Evolutionary conservation across 1,140 invertebrate species (phyloP).

Genomic region (Caenorhabditis tropicalis): DNA sequence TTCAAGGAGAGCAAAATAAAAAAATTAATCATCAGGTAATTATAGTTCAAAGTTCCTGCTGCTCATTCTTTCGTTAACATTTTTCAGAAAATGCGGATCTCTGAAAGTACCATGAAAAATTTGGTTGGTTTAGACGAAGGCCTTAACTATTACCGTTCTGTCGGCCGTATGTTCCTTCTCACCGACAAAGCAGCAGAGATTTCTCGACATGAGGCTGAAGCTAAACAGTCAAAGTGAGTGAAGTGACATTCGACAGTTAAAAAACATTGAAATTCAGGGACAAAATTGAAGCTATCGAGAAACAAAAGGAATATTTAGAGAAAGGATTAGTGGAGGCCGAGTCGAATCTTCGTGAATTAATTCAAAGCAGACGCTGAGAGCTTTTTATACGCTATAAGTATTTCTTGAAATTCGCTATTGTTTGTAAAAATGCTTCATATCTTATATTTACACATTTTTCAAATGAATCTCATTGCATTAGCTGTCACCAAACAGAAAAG

Average conservation of each 20-base stretch:
- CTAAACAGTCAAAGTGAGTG: constrained; percentile 42
- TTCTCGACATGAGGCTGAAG: constrained; percentile 23
- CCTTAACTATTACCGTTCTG: constrained; percentile 39
- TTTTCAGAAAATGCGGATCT: constrained; percentile 49
- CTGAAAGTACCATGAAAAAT: constrained; percentile 38
- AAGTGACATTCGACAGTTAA: neutral
- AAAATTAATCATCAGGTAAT: constrained; percentile 42
- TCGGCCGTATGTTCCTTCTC: constrained; percentile 53
- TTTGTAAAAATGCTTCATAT: neutral
- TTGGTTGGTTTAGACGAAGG: neutral
- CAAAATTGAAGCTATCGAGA: constrained; percentile 38
- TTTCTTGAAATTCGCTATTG: neutral
- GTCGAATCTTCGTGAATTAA: constrained; percentile 47
- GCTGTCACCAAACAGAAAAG: neutral
- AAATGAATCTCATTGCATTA: neutral
- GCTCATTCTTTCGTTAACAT: no score
- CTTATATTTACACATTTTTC: neutral
- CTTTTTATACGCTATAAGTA: neutral
- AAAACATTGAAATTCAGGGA: neutral
- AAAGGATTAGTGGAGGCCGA: constrained; percentile 48
- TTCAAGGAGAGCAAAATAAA: constrained; percentile 46
- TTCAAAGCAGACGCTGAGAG: constrained; percentile 21
- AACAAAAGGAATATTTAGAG: constrained; percentile 47
- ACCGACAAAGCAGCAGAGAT: constrained; percentile 20
- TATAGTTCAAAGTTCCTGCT: no score